phyloP scores from a whole-genome alignment of 2,797 vertebrate genomes.

The Arnoldichthys spilopterus region DNA sequence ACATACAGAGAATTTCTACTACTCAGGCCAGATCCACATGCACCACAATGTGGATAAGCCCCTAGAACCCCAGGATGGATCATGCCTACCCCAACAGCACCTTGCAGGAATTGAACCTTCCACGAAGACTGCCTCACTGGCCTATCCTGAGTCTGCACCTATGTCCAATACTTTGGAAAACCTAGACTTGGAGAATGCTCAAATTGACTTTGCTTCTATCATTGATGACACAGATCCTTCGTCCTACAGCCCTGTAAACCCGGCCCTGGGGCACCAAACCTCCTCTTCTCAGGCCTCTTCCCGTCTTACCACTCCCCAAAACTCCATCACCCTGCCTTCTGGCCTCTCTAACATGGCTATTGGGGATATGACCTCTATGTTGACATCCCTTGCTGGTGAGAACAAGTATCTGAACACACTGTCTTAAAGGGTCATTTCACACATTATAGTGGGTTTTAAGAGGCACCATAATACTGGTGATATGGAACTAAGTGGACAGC shows the following conservation, averaged over 20 bases:
- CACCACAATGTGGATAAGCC: slow-evolving; percentile 76
- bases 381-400: slow-evolving; percentile 93
- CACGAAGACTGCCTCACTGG: slow-evolving; percentile 77
- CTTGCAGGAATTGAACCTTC: slow-evolving; percentile 73
- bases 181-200: slow-evolving; percentile 94
- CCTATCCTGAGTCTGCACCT: slow-evolving; percentile 82
- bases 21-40: slow-evolving; percentile 78
- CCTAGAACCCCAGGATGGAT: slow-evolving; percentile 72
- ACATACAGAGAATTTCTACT: slow-evolving; percentile 78
- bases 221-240: slow-evolving; percentile 89
- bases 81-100: slow-evolving; percentile 81
- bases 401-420: slow-evolving; percentile 94
- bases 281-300: slow-evolving; percentile 81
- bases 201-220: slow-evolving; percentile 96
- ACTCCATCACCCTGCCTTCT: slow-evolving; percentile 77
- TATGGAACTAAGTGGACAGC: neutral
- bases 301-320: slow-evolving; percentile 82
- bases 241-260: slow-evolving; percentile 76
- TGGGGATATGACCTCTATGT: slow-evolving; percentile 95
- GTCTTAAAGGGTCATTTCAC: slow-evolving; percentile 64
- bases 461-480: neutral
- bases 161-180: slow-evolving; percentile 91
- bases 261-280: slow-evolving; percentile 68
- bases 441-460: neutral
- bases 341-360: slow-evolving; percentile 94